Conservation (phyloP, 1,140 invertebrate species). For the Parapsyche elsis region DNA sequence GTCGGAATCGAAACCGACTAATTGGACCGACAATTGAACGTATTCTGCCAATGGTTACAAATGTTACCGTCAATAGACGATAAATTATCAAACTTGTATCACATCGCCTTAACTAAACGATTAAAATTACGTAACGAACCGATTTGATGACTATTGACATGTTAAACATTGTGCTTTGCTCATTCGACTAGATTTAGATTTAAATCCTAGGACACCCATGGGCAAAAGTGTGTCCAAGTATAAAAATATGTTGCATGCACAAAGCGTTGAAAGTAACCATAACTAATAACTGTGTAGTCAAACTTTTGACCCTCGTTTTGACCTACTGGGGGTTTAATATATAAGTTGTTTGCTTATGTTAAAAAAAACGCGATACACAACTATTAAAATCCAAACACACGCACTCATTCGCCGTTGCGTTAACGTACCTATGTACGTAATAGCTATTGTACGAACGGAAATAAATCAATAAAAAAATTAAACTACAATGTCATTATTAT, state of each 20-base stretch:
- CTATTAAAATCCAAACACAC: background rate
- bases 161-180: too few species aligned
- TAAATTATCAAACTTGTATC: too few species aligned
- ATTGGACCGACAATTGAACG: slow-evolving; percentile 2
- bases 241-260: too few species aligned
- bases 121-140: too few species aligned
- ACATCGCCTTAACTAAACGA: too few species aligned
- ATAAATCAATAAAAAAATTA: slow-evolving; percentile 26
- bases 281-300: too few species aligned
- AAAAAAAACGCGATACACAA: background rate
- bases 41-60: background rate
- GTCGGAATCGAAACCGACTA: background rate
- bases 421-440: background rate
- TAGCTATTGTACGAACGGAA: background rate
- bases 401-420: background rate
- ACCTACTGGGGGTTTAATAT: too few species aligned
- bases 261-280: too few species aligned
- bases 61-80: background rate
- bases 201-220: too few species aligned
- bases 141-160: too few species aligned
- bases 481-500: slow-evolving; percentile 30
- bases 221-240: too few species aligned
- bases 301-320: too few species aligned
- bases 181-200: background rate
- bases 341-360: background rate